phyloP scores from a whole-genome alignment of 2,888 invertebrate species.

The Sarcophaga caerulescens region DNA sequence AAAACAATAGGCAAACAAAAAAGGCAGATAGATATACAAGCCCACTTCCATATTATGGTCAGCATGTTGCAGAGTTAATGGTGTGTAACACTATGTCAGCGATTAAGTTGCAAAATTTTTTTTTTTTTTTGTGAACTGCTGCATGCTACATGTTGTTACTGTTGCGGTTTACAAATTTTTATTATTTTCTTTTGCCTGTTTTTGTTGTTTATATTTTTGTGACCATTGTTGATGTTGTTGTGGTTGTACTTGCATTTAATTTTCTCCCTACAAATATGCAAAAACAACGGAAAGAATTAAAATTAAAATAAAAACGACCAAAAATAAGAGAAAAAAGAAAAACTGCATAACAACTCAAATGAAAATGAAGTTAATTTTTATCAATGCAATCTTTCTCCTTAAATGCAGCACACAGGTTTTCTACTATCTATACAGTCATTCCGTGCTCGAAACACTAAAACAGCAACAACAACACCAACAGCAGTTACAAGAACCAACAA shows the following conservation, averaged over 20 bases:
- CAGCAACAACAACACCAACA: too few species aligned
- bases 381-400: conserved; percentile 53
- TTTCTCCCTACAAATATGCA: conserved; percentile 17
- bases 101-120: conserved; percentile 60
- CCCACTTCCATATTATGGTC: conserved; percentile 62
- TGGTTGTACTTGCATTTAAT: conserved; percentile 28
- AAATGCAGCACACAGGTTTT: conserved; percentile 28
- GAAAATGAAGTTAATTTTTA: conserved; percentile 59
- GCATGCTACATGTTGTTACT: conserved; percentile 44
- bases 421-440: too few species aligned
- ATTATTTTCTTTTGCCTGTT: neutral
- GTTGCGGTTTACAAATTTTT: conserved; percentile 50
- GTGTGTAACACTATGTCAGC: conserved; percentile 68
- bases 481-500: conserved; percentile 33
- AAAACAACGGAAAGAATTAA: neutral
- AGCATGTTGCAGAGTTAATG: conserved; percentile 67
- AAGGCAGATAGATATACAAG: neutral
- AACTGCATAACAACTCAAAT: conserved; percentile 30
- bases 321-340: neutral
- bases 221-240: conserved; percentile 6
- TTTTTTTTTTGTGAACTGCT: neutral
- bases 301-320: too few species aligned
- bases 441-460: too few species aligned
- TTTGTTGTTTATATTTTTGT: conserved; percentile 4
- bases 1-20: neutral